Percentiles rank a stretch among this genome's conserved stretches.
Conservation (phyloP, 2,888 invertebrate species). For the Smittia sp. region DNA sequence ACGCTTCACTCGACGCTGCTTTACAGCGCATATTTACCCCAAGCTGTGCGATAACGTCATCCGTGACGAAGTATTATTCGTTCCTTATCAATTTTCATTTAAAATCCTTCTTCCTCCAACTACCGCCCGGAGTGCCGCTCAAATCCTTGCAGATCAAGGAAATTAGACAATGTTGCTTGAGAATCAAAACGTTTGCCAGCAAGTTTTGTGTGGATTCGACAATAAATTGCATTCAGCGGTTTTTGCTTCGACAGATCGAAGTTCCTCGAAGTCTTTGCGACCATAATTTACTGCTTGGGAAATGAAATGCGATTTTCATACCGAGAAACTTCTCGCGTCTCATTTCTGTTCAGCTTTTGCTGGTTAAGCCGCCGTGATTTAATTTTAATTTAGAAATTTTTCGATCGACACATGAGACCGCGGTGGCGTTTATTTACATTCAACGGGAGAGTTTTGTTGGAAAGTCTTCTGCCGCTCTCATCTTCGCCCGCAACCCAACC, state of each 20-base stretch:
- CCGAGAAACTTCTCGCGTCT: neutral
- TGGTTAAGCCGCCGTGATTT: slow-evolving; percentile 37
- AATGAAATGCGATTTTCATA: neutral
- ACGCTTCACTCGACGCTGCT: neutral
- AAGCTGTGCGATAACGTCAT: slow-evolving; percentile 43
- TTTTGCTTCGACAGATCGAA: neutral
- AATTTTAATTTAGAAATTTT: slow-evolving; percentile 40
- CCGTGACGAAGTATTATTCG: slow-evolving; percentile 42
- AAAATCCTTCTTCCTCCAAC: neutral
- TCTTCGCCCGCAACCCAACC: too few relatives aligned
- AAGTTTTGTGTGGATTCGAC: neutral
- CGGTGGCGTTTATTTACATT: neutral
- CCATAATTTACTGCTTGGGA: neutral
- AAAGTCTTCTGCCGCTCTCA: neutral
- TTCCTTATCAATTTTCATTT: slow-evolving; percentile 40
- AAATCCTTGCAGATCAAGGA: neutral
- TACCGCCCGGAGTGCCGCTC: neutral
- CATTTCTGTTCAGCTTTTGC: neutral
- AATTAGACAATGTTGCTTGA: too few relatives aligned
- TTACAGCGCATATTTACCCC: slow-evolving; percentile 41
- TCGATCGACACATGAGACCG: slow-evolving; percentile 37
- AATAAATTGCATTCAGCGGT: neutral
- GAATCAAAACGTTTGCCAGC: too few relatives aligned
- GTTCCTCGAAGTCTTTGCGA: neutral
- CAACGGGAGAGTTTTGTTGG: neutral